Evolutionary conservation across 2,888 invertebrate genomes (phyloP).

Genomic region (Drosophila cracens): DNA sequence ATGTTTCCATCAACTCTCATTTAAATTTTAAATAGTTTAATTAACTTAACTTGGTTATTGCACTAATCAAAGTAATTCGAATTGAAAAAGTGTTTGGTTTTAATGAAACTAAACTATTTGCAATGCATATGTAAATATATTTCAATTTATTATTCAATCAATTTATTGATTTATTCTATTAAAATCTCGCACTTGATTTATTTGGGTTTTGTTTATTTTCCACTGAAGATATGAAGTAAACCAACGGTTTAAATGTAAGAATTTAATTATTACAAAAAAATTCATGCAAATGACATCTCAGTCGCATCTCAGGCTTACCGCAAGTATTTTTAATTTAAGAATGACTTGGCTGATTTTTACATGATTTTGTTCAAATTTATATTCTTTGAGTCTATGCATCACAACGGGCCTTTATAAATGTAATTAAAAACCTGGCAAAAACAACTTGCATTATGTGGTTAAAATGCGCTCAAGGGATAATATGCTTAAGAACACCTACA

Average conservation of each 20-base stretch:
- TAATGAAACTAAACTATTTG: neutral
- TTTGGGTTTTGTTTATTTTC: neutral
- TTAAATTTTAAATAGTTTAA: neutral
- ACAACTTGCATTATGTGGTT: slow-evolving; percentile 49
- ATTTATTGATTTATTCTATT: neutral
- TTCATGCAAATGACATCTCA: neutral
- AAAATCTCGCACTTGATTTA: neutral
- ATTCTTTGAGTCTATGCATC: slow-evolving; percentile 10
- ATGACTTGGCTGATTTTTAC: neutral
- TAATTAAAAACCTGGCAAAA: slow-evolving; percentile 65
- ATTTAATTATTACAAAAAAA: neutral
- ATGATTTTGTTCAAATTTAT: slow-evolving; percentile 26
- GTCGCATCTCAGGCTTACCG: neutral
- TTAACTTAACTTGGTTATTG: neutral
- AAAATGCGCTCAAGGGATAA: slow-evolving; percentile 71
- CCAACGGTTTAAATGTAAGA: neutral
- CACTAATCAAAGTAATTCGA: neutral
- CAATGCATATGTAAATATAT: neutral
- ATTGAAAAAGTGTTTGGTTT: neutral
- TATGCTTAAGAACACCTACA: slow-evolving; percentile 41
- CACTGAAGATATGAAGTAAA: neutral
- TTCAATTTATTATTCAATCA: neutral
- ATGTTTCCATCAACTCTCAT: too few relatives aligned
- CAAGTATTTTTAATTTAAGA: neutral
- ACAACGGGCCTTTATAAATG: slow-evolving; percentile 19